Conservation (phyloP, 2,113 vertebrate genomes). For the Prunella himalayana region DNA sequence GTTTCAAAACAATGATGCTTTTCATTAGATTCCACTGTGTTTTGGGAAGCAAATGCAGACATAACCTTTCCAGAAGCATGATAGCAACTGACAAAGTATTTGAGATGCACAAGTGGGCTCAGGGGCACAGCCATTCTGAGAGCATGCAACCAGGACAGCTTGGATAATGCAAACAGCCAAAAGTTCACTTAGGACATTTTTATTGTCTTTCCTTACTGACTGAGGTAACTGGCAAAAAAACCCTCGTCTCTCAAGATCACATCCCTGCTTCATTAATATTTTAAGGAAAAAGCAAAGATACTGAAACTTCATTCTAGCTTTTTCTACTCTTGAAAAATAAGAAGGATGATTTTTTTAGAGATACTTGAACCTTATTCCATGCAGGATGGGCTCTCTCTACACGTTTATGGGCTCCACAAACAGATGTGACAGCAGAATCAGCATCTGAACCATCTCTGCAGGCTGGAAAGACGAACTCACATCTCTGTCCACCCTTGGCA, state of each 20-base stretch:
- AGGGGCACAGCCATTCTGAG: background rate
- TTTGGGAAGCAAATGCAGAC: background rate
- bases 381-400: background rate
- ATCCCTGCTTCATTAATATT: background rate
- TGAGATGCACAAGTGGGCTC: background rate
- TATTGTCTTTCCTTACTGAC: background rate
- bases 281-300: background rate
- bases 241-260: background rate
- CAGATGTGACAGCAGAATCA: background rate
- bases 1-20: slow-evolving; percentile 6
- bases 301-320: background rate
- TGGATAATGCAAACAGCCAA: background rate
- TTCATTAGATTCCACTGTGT: slow-evolving; percentile 5
- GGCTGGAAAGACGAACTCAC: background rate
- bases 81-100: background rate
- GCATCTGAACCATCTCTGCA: background rate
- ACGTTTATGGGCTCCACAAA: background rate
- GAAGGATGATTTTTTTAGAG: background rate
- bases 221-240: background rate
- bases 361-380: background rate
- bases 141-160: background rate
- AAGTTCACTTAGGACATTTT: background rate
- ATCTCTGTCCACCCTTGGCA: background rate
- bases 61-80: background rate
- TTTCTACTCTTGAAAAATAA: background rate